phyloP scores from a whole-genome alignment of 2,113 vertebrate genomes.

The Chauna torquata region DNA sequence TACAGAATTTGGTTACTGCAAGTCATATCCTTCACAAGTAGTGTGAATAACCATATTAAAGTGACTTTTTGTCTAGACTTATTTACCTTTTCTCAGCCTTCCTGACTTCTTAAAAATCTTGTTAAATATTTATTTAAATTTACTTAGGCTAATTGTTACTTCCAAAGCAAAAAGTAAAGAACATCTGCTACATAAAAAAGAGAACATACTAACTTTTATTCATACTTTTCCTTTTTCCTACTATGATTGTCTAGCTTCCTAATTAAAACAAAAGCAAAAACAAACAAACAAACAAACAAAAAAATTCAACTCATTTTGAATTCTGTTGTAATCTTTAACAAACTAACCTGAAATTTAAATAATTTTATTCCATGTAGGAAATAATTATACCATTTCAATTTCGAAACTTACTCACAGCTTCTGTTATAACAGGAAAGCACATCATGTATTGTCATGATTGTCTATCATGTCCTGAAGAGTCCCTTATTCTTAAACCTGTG shows the following conservation, averaged over 20 bases:
- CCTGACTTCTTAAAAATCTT: neutral
- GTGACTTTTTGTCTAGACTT: neutral
- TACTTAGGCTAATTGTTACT: neutral
- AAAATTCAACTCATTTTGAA: neutral
- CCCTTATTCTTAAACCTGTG: neutral
- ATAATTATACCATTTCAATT: neutral
- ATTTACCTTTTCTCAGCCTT: constrained; percentile 1
- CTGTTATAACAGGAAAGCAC: neutral
- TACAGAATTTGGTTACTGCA: neutral
- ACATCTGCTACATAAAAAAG: neutral
- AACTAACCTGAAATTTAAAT: neutral
- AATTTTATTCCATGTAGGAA: neutral
- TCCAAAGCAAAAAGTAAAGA: neutral
- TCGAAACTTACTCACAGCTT: neutral
- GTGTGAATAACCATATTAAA: constrained; percentile 13
- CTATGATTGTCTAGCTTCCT: neutral
- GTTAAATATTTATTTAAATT: neutral
- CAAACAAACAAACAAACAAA: neutral
- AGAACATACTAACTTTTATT: neutral
- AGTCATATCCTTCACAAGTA: neutral
- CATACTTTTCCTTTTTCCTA: neutral
- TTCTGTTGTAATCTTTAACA: neutral
- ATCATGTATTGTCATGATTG: neutral
- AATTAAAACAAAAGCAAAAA: neutral
- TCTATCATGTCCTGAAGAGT: neutral